Conservation (phyloP, 2,113 vertebrate species). For the Clarias gariepinus region DNA sequence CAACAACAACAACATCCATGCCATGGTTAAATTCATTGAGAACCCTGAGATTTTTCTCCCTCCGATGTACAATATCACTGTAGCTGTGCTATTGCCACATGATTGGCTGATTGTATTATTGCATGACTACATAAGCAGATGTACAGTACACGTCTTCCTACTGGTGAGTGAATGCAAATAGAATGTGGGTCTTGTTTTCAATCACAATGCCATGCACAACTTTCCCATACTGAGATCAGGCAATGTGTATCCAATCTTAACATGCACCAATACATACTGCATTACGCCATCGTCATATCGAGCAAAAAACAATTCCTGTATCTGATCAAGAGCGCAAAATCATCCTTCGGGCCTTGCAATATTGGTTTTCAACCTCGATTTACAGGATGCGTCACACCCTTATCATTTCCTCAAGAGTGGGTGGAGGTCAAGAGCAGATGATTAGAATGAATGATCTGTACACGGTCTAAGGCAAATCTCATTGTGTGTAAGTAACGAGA, state of each 20-base stretch:
- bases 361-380: background rate
- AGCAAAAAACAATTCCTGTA: background rate
- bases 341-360: background rate
- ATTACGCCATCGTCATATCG: background rate
- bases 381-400: background rate
- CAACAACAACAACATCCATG: background rate
- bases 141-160: background rate
- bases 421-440: background rate
- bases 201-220: background rate
- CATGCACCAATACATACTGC: background rate
- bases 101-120: background rate
- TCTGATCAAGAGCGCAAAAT: background rate
- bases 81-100: background rate
- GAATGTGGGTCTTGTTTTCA: background rate
- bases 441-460: background rate
- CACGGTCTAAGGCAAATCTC: background rate
- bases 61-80: background rate
- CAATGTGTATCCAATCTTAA: background rate
- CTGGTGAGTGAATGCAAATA: background rate
- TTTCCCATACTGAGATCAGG: background rate
- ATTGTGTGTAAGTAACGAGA: background rate
- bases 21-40: background rate
- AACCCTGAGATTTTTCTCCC: background rate
- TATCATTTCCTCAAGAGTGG: slow-evolving; percentile 19
- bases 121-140: background rate